Evolutionary conservation across 2,113 vertebrate species (phyloP), one percentile per base, ranked within the genome.

Genomic region (Ceyx cyanopectus): DNA sequence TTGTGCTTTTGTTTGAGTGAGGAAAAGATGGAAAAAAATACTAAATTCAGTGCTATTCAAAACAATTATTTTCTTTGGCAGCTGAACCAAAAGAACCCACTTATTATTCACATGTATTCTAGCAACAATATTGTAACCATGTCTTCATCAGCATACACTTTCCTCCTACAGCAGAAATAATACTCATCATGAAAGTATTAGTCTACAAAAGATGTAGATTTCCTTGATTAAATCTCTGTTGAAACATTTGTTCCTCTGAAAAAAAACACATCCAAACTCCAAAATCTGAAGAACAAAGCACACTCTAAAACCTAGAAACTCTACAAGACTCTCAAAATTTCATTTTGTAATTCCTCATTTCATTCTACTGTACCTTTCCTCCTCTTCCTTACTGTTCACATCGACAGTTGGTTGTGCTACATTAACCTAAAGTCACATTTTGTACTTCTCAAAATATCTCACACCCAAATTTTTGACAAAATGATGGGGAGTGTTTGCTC

Each of bases 21-120:
- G 51, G 37, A 74, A 92, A 83, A 77, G 40, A 94, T 14, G 29
- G 75, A 89, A 93, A 94, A 95, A 94, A 95, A 90, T 81, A 4
- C 45, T 78, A 75, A 81, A 87, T 54, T 92, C 26, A 53, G 10
- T 84, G 92, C 83, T 61, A 75, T 81, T 81, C 40, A 76, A 86
- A 96, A 76, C 54, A 91, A 85, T 81, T 81, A 60, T 81, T 93
- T 93, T 89, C 81, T 72, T 84, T 73, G 66, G 93, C 75, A 94
- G 66, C n/a, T 84, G 40, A 92, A 92, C 26, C 54, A 73, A 87
- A 93, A 87, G 74, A 92, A 87, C 26, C 53, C 3, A 0, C n/a
- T 94, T 81, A 93, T 76, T 81, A 84, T 68, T 91, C 81, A 57
- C 58, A 81, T 34, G n/a, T 65, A 92, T 79, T 79, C 66, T 24